These are phyloP conservation scores for Drosophila macrothrix DNA, from an alignment of 2,888 invertebrate species.

Conservation along the genomic window DNA sequence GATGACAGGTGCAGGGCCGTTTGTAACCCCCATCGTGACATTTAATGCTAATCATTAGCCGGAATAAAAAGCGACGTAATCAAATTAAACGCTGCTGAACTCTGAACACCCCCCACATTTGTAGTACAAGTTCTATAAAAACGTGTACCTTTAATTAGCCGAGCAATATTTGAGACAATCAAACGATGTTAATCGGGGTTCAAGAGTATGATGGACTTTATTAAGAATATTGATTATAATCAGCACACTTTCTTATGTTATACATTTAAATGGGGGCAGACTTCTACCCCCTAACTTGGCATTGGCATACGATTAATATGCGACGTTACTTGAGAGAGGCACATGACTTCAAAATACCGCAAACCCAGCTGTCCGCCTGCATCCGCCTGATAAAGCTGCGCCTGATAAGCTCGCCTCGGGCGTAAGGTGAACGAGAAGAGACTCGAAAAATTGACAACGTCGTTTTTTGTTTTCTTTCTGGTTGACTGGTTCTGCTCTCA, in stretches of 20 bases:
- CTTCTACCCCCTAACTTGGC: background rate
- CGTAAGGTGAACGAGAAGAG: conserved; percentile 22
- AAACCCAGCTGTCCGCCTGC: background rate
- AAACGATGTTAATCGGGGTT: conserved; percentile 47
- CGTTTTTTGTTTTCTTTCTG: conserved; percentile 5
- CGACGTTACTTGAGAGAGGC: conserved; percentile 31
- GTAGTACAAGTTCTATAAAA: background rate
- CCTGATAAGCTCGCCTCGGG: conserved; percentile 46
- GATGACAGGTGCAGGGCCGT: conserved; percentile 32
- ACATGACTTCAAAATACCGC: conserved; percentile 13
- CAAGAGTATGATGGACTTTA: conserved; percentile 33
- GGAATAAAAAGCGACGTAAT: conserved; percentile 7
- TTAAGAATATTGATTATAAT: conserved; percentile 51
- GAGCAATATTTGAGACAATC: conserved; percentile 35
- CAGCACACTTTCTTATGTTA: background rate
- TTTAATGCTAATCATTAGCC: background rate
- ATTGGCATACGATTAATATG: conserved; percentile 26
- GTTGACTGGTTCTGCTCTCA: background rate
- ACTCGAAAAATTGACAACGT: conserved; percentile 20
- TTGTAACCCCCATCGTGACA: conserved; percentile 14
- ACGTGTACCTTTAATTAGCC: background rate
- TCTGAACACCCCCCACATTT: conserved; percentile 44
- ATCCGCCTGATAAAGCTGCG: conserved; percentile 49
- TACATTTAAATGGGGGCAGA: background rate
- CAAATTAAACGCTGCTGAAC: conserved; percentile 46